phyloP scores from a whole-genome alignment of 2,797 vertebrate species.

The Numenius phaeopus region DNA sequence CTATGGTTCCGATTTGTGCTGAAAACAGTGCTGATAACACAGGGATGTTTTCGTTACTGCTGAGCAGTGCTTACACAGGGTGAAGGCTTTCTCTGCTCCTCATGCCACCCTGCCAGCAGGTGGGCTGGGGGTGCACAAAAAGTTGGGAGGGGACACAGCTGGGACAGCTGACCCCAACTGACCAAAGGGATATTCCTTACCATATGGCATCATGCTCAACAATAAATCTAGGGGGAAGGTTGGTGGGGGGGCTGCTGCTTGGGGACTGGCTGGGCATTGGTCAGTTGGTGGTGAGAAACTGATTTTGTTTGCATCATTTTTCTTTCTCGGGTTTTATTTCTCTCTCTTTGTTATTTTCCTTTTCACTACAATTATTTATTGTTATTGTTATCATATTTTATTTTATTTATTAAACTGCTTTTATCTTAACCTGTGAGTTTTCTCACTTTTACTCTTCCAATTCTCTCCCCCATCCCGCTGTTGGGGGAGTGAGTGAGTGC shows the following conservation, averaged over 20 bases:
- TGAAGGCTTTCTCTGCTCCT: not conserved
- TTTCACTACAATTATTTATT: not conserved
- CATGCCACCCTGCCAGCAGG: not conserved
- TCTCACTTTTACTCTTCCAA: not conserved
- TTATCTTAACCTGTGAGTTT: not conserved
- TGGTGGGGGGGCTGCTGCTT: accelerated
- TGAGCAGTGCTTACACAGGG: not conserved
- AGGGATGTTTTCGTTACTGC: not conserved
- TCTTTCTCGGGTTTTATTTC: not conserved
- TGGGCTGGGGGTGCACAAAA: not conserved
- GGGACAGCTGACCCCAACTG: not conserved
- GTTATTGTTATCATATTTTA: not conserved
- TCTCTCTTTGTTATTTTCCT: not conserved
- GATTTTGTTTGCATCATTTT: not conserved
- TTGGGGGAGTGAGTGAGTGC: not conserved
- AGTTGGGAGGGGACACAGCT: not conserved
- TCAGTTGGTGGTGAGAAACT: not conserved
- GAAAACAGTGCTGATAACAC: not conserved
- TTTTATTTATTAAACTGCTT: not conserved
- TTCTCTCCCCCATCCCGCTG: not conserved
- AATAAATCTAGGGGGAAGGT: not conserved
- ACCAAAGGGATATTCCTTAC: not conserved
- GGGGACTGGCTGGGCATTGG: accelerated
- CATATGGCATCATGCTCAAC: no score
- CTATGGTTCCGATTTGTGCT: not conserved